Base-by-base conservation (phyloP, 1,140 invertebrate genomes). In the Drosophila ficusphila region DNA sequence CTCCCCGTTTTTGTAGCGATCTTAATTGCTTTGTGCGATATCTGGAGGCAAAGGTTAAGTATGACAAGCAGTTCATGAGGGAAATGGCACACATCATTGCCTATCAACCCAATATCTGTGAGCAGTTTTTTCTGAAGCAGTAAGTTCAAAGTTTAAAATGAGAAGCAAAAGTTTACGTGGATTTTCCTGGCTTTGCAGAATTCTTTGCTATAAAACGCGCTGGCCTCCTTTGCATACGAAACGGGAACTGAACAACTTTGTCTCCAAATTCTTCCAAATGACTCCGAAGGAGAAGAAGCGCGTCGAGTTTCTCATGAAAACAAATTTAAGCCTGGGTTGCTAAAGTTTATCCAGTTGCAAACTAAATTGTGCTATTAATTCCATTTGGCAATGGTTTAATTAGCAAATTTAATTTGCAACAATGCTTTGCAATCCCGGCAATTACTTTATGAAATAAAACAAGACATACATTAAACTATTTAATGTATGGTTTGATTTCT, bases 221-320 rank as follows among this genome's bases (percentile, higher is more conserved):
- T 83, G 79, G 79, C 79, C 79, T 0, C 79, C 79, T 1, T 38
- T 83, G 58, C 79, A 83, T 25, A 52, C 79, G 1, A 62, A 58
- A 21, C 14, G 12, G 4, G 79, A 83, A 23, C n/a, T 85, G n/a
- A 29, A 62, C 0, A 29, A 21, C 6, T 85, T 75, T 25, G 72
- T 52, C 3, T 29, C 5, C 1, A 57, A 38, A 9, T 82, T 83
- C 60, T 83, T 83, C 19, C 56, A 78, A 25, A 25, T 82, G 6
- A 12, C 14, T 11, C 42, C 54, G 11, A 39, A 19, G 0, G 7
- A 79, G 14, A 65, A 49, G 21, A 36, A 19, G 12, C 75, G 79
- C 0, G 31, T 83, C 18, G 21, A 79, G 5, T 71, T 49, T 16
- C 42, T 83, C 18, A 61, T 83, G 75, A 60, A 42, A 33, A 78